Evolutionary conservation across 2,797 vertebrate species (phyloP), one percentile per base, ranked within the genome.

Genomic region (Chlorospingus semifuscus): DNA sequence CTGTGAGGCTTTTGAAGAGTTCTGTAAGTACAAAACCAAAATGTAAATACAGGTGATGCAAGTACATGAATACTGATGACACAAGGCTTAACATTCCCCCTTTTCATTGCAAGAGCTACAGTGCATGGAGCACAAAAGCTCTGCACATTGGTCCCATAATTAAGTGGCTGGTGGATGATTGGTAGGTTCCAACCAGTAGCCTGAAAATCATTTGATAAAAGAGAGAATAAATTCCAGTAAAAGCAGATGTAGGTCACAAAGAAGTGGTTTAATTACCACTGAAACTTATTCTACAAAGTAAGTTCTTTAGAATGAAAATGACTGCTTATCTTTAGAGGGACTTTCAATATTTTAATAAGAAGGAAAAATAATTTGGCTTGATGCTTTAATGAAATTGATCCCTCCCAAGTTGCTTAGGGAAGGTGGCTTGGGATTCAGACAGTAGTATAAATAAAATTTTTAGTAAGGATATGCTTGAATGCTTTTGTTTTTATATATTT

Each of bases 1-100:
- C 98, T 99, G 99, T 84, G 99, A 98, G 95, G 98, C 98, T 98
- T 99, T 99, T 77, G 99, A 99, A 89, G 99, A 99, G 98, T 99
- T 99, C 99, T 99, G 98, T 32, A 96, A 98, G 95, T 96, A 98
- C 93, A 95, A 96, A 96, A 97, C 27, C 95, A 93, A 95, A 86
- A 96, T 16, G 87, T 92, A 79, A 95, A 96, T 94, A 87, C 92
- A 94, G 93, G 61, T 95, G 90, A 95, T 21, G 63, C 77, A 95
- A 94, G 72, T 30, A 93, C 74, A 92, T 66, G 77, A 96, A 96
- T 90, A 97, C 60, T 95, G 97, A 97, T 92, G 94, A 96, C 86
- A 88, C 82, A 88, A 94, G 90, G 91, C 23, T 75, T 84, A 95
- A 89, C 39, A 64, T 52, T 87, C 87, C 86, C 83, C 66, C 27